These are phyloP conservation scores for Tyto alba DNA, from an alignment of 2,113 vertebrate species.

Conservation along the genomic window DNA sequence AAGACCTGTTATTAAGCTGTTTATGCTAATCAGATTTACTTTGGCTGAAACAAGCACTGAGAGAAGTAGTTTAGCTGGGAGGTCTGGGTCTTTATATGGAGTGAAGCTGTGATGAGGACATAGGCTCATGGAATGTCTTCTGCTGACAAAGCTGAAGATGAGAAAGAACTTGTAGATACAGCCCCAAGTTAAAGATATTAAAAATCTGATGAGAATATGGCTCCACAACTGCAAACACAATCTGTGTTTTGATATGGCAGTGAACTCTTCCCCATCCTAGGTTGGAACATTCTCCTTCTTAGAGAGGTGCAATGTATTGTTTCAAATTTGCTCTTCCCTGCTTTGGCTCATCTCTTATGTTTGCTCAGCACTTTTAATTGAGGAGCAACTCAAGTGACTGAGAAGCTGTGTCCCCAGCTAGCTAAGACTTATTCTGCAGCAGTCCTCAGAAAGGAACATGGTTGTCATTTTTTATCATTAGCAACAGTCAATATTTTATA, in stretches of 20 bases:
- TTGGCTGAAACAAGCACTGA: neutral
- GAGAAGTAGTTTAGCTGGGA: neutral
- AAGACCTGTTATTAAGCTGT: neutral
- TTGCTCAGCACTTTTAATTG: neutral
- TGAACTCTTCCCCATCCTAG: neutral
- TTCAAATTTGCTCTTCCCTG: neutral
- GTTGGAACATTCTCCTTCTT: neutral
- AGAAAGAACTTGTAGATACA: neutral
- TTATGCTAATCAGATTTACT: neutral
- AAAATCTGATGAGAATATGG: neutral
- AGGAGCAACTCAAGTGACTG: neutral
- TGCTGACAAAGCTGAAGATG: neutral
- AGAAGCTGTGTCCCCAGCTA: neutral
- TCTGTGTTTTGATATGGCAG: neutral
- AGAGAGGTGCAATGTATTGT: neutral
- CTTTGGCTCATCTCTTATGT: neutral
- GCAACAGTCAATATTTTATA: neutral
- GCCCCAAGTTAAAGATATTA: neutral
- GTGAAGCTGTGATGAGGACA: neutral
- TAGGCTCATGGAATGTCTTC: neutral
- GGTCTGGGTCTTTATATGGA: too few relatives aligned
- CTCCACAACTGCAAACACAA: neutral
- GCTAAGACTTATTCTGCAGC: neutral
- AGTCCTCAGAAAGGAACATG: neutral
- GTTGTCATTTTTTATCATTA: neutral